Percentiles rank a stretch among this genome's conserved stretches.
Conservation (phyloP, 2,888 invertebrate genomes). For the Lycia hirtaria region DNA sequence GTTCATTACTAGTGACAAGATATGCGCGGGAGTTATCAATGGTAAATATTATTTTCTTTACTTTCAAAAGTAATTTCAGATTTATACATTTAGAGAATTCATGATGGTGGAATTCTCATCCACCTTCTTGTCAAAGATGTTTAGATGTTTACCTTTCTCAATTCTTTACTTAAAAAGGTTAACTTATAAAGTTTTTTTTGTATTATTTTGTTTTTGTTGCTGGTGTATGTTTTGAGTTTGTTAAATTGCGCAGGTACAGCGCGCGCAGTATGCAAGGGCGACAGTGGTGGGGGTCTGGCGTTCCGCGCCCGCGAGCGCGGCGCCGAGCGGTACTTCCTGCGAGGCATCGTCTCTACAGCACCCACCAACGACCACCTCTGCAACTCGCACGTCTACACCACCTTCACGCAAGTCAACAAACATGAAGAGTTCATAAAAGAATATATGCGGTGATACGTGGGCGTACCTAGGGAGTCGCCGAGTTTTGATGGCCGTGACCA, state of each 20-base stretch:
- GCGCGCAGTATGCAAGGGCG: conserved; percentile 58
- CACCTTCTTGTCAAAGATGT: too few species aligned
- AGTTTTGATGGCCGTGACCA: too few species aligned
- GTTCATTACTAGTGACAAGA: conserved; percentile 33
- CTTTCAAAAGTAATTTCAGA: not conserved
- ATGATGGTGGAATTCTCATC: too few species aligned
- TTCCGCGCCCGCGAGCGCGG: conserved; percentile 51
- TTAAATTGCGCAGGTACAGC: conserved; percentile 18
- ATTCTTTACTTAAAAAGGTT: too few species aligned
- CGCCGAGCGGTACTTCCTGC: conserved; percentile 54
- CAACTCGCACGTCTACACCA: conserved; percentile 25
- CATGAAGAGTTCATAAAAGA: conserved; percentile 32
- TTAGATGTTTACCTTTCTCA: not conserved
- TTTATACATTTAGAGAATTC: too few species aligned
- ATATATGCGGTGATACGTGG: conserved; percentile 20
- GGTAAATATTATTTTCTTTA: conserved; percentile 4
- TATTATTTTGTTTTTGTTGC: conserved; percentile 2
- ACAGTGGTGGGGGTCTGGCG: conserved; percentile 64
- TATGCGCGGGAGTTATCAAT: conserved; percentile 36
- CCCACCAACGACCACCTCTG: conserved; percentile 27
- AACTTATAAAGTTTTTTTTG: not conserved
- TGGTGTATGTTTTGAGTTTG: too few species aligned
- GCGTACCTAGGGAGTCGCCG: too few species aligned
- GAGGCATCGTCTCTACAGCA: conserved; percentile 60
- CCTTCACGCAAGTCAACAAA: conserved; percentile 19